Base-by-base conservation (phyloP, 2,888 invertebrate species). In the Hypena proboscidalis region DNA sequence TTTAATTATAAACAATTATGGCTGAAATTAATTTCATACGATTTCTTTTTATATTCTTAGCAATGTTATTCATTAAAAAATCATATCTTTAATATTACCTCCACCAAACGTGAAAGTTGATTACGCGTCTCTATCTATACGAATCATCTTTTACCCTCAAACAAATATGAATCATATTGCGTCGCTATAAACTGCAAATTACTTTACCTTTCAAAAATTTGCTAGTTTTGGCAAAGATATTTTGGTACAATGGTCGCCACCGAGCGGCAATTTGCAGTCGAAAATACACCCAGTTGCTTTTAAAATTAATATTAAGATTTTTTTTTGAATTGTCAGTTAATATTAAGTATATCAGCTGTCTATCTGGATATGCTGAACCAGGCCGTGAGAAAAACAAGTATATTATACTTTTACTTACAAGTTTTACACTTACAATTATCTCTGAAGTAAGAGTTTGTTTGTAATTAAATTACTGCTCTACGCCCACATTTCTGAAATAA, bases 111-210 rank as follows among this genome's bases (percentile, higher is more conserved):
- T 46, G 41, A 47, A 56, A 68, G 67, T 74, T 74, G 75, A 74
- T 74, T 72, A 69, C 68, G 36, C 58, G 15, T 40, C 43, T 58
- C 57, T 69, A 72, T 74, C 74, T 62, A 49, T 43, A 66, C 55
- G 43, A 37, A 45, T 38, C 48, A 61, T 57, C 55, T 53, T 13
- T 26, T 17, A 29, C 7, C 3, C 29, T 29, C 21, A 27, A 10
- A 13, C 30, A 23, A 64, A 13, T 40, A 32, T 17, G 27, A 10
- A 30, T 42, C 44, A 38, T 55, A 31, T 8, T 1, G 3, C 3
- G 4, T 3, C 3, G n/a, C 3, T 1, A 2, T 4, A 52, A 56
- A 39, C 44, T 33, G 14, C 9, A 47, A 42, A 40, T 44, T 66
- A 13, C 26, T 3, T 36, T 48, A 38, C 17, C 23, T 21, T 26